Conservation (phyloP, 2,797 vertebrate species). For the Myotis findleyi region DNA sequence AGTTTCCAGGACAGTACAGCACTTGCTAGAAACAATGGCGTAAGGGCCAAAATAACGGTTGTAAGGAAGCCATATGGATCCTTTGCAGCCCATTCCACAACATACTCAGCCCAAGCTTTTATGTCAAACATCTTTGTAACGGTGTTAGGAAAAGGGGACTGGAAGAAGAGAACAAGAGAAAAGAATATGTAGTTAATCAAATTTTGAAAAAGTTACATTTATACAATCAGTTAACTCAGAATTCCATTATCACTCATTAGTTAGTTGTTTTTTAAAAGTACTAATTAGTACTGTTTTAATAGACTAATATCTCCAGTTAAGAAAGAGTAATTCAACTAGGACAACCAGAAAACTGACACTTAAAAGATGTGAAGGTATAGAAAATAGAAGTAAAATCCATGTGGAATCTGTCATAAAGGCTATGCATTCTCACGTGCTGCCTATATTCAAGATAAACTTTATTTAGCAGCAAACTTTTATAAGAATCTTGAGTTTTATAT, state of each 20-base stretch:
- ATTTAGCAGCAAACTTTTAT: neutral
- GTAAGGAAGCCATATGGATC: conserved; percentile 99
- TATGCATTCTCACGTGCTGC: conserved; percentile 15
- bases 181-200: neutral
- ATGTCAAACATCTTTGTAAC: conserved; percentile 93
- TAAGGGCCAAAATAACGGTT: conserved; percentile 96
- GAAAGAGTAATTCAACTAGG: conserved; percentile 16
- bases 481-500: conserved; percentile 19
- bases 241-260: conserved; percentile 15
- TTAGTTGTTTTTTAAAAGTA: conserved; percentile 2
- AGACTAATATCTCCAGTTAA: neutral
- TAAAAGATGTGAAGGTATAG: conserved; percentile 6
- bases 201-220: conserved; percentile 38
- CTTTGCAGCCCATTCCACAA: conserved; percentile 99
- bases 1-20: conserved; percentile 98
- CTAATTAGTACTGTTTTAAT: conserved; percentile 52
- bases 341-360: conserved; percentile 1
- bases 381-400: conserved; percentile 18
- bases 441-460: conserved; percentile 41
- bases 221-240: conserved; percentile 38
- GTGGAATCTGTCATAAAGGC: conserved; percentile 13
- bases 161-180: neutral
- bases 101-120: conserved; percentile 96
- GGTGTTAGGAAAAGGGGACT: conserved; percentile 39
- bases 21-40: conserved; percentile 96